These are phyloP conservation scores for Camponotus vicinus DNA, from an alignment of 1,140 invertebrate genomes.

Conservation along the genomic window DNA sequence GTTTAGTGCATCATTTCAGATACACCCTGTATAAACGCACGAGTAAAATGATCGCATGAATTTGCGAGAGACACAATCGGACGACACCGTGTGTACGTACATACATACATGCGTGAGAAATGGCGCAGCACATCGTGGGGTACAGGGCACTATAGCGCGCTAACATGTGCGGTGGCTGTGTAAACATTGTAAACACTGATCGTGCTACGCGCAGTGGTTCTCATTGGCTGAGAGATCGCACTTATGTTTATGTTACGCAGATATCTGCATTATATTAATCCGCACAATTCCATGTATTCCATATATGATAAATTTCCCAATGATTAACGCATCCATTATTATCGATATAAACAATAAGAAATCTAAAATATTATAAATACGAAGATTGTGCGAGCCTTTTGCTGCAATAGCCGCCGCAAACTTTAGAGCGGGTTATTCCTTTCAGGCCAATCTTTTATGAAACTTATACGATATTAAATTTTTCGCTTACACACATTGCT, in stretches of 20 bases:
- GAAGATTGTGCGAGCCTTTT: too few relatives aligned
- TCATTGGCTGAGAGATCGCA: constrained; percentile 32
- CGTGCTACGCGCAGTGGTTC: constrained; percentile 69
- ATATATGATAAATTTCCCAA: too few relatives aligned
- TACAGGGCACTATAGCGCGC: constrained; percentile 27
- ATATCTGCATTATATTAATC: constrained; percentile 21
- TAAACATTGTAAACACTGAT: constrained; percentile 77
- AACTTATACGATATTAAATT: too few relatives aligned
- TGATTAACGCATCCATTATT: too few relatives aligned
- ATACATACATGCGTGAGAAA: constrained; percentile 48
- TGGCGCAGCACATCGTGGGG: constrained; percentile 64
- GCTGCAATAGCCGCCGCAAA: too few relatives aligned
- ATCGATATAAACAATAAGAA: too few relatives aligned
- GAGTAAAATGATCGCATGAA: constrained; percentile 39
- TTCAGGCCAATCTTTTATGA: too few relatives aligned
- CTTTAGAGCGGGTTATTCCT: too few relatives aligned
- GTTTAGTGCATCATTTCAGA: too few relatives aligned
- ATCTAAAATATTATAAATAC: too few relatives aligned
- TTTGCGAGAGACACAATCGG: constrained; percentile 37
- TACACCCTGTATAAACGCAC: background rate
- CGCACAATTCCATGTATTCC: background rate
- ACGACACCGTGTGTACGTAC: background rate
- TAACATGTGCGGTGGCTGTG: constrained; percentile 69
- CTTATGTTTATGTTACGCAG: background rate
- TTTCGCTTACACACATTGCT: too few relatives aligned